Evolutionary conservation across 2,113 vertebrate species (phyloP), one percentile per base, ranked within the genome.

Genomic region (Phocoena phocoena): DNA sequence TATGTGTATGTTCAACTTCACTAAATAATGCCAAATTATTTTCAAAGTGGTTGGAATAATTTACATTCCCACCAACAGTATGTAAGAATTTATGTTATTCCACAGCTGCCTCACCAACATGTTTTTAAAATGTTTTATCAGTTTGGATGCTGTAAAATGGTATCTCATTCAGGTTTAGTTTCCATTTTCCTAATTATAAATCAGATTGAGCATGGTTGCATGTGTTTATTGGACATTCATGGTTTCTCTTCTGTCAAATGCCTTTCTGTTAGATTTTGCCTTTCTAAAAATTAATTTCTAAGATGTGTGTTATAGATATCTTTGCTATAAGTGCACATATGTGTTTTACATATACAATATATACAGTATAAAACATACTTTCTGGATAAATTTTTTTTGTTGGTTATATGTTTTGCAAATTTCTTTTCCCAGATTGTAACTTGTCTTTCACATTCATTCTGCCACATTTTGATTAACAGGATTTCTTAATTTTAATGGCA

Each of bases 101-200:
- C 11, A 74, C 13, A 68, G 50, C 14, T 91, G 50, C n/a, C 86
- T 82, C 33, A 67, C 15, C 76, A 88, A 50, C 58, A 53, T 38
- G 10, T 67, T 88, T 18, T 33, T 0, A 41, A 83, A 77, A 38
- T 55, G 55, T 53, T 93, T 85, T 36, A 84, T 31, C 38, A 71
- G 23, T 62, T 86, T 90, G 1, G 36, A 10, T 20, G n/a, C 63
- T 79, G n/a, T 50, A 79, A 89, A 93, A 89, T 36, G 11, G 44
- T 47, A 47, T 55, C 31, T 93, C 31, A 36, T 90, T 80, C 44
- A 84, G 73, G 26, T 47, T 85, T 90, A 80, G 80, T 71, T 44
- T 86, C 50, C 15, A 96, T 31, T 80, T 80, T 76, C 81, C 36
- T 85, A 55, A 44, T 93, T 93, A 88, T 73, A 90, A 71, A 58